These are phyloP conservation scores for Apocheima hispidaria DNA, from an alignment of 2,888 invertebrate genomes.

Conservation along the genomic window DNA sequence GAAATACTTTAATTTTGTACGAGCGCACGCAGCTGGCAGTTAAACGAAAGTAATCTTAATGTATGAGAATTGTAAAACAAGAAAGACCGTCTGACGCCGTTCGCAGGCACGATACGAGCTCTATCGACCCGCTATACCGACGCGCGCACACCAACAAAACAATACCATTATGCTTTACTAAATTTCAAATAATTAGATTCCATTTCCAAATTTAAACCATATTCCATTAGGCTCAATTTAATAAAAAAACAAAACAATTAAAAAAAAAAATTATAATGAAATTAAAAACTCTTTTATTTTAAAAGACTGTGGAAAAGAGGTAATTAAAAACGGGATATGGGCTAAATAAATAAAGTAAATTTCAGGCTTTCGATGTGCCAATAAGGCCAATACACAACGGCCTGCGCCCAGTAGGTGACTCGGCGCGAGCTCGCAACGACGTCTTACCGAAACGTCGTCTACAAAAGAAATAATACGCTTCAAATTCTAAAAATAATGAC, in stretches of 20 bases:
- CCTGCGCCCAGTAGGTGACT: constrained; percentile 76
- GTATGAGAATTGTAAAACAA: constrained; percentile 73
- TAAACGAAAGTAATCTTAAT: constrained; percentile 62
- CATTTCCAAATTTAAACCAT: constrained; percentile 21
- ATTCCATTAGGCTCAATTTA: no score
- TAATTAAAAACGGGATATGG: background rate
- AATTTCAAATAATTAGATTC: constrained; percentile 23
- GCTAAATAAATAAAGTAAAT: constrained; percentile 12
- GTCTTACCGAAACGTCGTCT: constrained; percentile 64
- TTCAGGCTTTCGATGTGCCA: constrained; percentile 61
- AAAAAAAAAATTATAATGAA: background rate
- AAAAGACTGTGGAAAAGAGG: background rate
- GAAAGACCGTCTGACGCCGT: constrained; percentile 83
- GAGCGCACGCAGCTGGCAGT: constrained; percentile 38
- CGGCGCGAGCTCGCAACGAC: constrained; percentile 73
- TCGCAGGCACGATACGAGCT: constrained; percentile 70
- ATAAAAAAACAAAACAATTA: background rate
- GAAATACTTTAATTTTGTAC: constrained; percentile 51
- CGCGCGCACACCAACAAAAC: constrained; percentile 76
- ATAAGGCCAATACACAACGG: constrained; percentile 58
- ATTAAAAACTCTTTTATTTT: background rate
- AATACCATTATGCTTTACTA: constrained; percentile 47
- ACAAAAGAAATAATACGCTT: constrained; percentile 55
- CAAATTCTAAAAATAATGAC: constrained; percentile 64
- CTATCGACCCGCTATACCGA: constrained; percentile 78